Evolutionary conservation across 2,888 invertebrate species (phyloP).

Genomic region (Mantis religiosa): DNA sequence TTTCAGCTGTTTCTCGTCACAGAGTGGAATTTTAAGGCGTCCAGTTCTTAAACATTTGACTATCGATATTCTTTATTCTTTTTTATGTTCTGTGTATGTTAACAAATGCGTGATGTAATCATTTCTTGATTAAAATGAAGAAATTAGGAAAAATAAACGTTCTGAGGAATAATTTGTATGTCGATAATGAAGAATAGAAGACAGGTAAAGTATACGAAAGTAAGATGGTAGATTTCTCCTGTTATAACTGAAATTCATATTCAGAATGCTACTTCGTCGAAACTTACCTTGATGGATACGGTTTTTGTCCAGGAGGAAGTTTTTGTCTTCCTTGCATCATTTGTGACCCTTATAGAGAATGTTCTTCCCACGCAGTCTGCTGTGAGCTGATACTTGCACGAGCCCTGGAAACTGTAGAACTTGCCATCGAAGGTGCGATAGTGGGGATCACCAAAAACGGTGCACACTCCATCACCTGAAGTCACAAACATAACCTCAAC

Average conservation of each 20-base stretch:
- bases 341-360: slow-evolving; percentile 85
- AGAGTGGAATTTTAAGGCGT: no score
- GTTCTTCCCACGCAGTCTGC: slow-evolving; percentile 75
- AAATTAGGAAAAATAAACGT: no score
- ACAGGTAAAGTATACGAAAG: no score
- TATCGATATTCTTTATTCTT: no score
- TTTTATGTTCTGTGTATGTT: no score
- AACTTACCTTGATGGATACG: slow-evolving; percentile 65
- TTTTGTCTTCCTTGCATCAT: slow-evolving; percentile 74
- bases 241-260: background rate
- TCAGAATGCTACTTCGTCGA: background rate
- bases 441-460: slow-evolving; percentile 92
- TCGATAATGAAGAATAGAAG: no score
- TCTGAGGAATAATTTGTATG: no score
- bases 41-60: no score
- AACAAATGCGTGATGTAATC: no score
- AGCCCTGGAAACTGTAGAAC: slow-evolving; percentile 89
- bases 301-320: slow-evolving; percentile 90
- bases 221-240: background rate
- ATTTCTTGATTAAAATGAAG: no score
- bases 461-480: slow-evolving; percentile 80
- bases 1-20: no score
- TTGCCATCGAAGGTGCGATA: slow-evolving; percentile 93
- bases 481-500: slow-evolving; percentile 21
- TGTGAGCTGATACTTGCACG: slow-evolving; percentile 85